Evolutionary conservation across 1,140 invertebrate genomes (phyloP).

Genomic region (Philopotamus ludificatus): DNA sequence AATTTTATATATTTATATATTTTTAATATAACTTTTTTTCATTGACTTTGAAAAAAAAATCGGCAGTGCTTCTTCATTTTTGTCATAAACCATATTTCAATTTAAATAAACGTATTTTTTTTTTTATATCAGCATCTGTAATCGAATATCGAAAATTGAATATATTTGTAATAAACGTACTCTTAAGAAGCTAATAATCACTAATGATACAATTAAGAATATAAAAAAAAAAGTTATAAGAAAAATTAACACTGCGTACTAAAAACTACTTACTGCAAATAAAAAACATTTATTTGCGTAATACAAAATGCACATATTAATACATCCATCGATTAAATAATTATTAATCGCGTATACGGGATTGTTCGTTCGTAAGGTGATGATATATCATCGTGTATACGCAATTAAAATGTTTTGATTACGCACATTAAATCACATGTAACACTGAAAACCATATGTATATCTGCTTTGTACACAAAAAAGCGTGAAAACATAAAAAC

Average conservation of each 20-base stretch:
- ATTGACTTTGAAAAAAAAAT: slow-evolving; percentile 12
- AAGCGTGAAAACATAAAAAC: no score
- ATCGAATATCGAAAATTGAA: slow-evolving; percentile 9
- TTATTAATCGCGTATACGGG: neutral
- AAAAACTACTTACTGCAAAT: neutral
- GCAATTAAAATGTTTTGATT: no score
- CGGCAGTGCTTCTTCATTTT: slow-evolving; percentile 16
- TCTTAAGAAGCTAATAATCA: neutral
- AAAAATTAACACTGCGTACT: neutral
- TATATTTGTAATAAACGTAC: neutral
- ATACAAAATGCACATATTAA: neutral
- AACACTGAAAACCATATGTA: no score
- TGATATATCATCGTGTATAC: neutral
- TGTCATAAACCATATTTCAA: neutral
- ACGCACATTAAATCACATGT: no score
- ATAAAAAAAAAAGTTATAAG: neutral
- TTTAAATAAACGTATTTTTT: neutral
- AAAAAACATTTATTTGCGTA: neutral
- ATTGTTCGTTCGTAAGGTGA: neutral
- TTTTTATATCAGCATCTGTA: slow-evolving; percentile 7
- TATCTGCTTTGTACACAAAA: no score
- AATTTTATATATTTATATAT: slow-evolving; percentile 5
- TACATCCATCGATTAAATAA: neutral
- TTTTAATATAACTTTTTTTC: neutral
- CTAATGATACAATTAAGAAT: neutral